A percentile compares a stretch with the other conserved stretches of the same genome.
Evolutionary conservation across 2,888 invertebrate genomes (phyloP).

Genomic region (Melanotus villosus): DNA sequence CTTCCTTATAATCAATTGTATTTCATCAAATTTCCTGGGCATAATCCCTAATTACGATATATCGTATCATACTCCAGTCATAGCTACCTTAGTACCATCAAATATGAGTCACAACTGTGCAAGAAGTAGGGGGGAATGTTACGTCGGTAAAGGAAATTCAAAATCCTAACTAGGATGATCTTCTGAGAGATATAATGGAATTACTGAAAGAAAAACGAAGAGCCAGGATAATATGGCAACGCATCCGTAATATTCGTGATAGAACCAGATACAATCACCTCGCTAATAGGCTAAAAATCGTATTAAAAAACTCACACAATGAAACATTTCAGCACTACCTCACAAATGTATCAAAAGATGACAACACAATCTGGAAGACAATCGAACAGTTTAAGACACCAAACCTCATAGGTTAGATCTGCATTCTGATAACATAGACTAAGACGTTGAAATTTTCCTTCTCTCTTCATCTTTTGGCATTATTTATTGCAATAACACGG

Average conservation of each 20-base stretch:
- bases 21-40: background rate
- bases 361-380: background rate
- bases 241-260: background rate
- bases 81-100: background rate
- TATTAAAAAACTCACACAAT: background rate
- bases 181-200: background rate
- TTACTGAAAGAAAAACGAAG: background rate
- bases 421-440: too few relatives aligned
- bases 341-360: background rate
- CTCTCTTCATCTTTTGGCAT: too few relatives aligned
- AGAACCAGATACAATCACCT: background rate
- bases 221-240: background rate
- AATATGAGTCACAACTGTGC: background rate
- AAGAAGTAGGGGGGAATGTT: background rate
- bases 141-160: background rate
- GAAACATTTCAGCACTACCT: slow-evolving; percentile 1
- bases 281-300: background rate
- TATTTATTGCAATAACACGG: too few relatives aligned
- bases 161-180: background rate
- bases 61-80: too few relatives aligned
- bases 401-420: too few relatives aligned
- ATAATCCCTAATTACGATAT: background rate
- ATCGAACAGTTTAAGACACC: background rate
- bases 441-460: too few relatives aligned
- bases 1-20: background rate